Evolutionary conservation across 1,140 invertebrate species (phyloP).

Genomic region (Hylyphantes graminicola): DNA sequence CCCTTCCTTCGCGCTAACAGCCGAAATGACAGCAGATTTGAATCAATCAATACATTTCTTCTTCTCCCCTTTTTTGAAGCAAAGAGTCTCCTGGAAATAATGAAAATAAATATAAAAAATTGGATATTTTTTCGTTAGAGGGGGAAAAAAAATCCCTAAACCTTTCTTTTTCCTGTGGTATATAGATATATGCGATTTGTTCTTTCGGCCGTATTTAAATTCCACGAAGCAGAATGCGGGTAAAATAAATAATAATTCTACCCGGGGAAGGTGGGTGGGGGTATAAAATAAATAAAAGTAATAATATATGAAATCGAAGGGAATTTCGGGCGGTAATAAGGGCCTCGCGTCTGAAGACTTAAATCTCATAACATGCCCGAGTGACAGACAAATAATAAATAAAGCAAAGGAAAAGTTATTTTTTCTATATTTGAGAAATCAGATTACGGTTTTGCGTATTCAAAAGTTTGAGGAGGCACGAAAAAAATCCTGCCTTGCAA

Average conservation of each 20-base stretch:
- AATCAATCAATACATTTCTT: constrained; percentile 56
- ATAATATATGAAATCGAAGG: constrained; percentile 15
- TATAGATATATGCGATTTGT: constrained; percentile 53
- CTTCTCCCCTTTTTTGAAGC: not conserved
- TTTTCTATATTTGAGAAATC: constrained; percentile 39
- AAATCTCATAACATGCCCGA: constrained; percentile 53
- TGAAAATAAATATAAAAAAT: constrained; percentile 43
- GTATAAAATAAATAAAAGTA: constrained; percentile 2
- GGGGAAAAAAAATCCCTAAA: not conserved
- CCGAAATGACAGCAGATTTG: constrained; percentile 58
- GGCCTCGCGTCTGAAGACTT: constrained; percentile 31
- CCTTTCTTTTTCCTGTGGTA: not conserved
- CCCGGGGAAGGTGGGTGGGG: too few relatives aligned
- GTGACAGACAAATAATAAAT: constrained; percentile 53
- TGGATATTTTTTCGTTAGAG: constrained; percentile 10
- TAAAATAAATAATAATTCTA: constrained; percentile 46
- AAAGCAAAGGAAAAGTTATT: constrained; percentile 1
- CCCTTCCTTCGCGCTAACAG: constrained; percentile 40
- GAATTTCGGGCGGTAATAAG: constrained; percentile 50
- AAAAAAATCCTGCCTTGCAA: too few relatives aligned
- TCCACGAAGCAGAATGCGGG: constrained; percentile 19
- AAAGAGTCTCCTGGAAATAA: constrained; percentile 27
- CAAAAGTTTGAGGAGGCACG: not conserved
- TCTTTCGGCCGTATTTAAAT: constrained; percentile 51
- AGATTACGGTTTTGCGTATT: constrained; percentile 55